Evolutionary conservation across 1,140 invertebrate genomes (phyloP).

Genomic region (Achroia grisella): DNA sequence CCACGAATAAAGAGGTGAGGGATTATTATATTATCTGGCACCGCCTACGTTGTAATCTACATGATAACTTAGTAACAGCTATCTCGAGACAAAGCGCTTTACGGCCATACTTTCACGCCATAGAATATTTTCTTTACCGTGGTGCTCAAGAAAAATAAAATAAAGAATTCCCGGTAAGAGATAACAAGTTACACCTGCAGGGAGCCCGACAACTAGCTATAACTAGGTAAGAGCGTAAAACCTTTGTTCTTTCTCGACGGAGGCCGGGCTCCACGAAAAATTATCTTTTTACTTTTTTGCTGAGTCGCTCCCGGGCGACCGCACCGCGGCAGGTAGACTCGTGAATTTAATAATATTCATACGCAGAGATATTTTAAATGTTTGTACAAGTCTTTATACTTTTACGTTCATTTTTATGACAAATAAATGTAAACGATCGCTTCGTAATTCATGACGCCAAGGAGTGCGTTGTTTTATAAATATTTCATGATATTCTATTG

Average conservation of each 20-base stretch:
- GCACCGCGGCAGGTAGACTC: slow-evolving; percentile 46
- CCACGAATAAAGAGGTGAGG: neutral
- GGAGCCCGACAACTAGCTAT: slow-evolving; percentile 51
- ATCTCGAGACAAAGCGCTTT: slow-evolving; percentile 7
- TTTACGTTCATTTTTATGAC: too few species aligned
- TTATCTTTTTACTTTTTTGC: slow-evolving; percentile 66
- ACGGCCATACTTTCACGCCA: slow-evolving; percentile 18
- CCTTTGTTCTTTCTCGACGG: slow-evolving; percentile 60
- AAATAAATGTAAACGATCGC: too few species aligned
- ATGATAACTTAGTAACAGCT: slow-evolving; percentile 2
- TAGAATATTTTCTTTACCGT: slow-evolving; percentile 16
- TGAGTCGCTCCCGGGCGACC: slow-evolving; percentile 31
- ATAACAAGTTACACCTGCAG: slow-evolving; percentile 66
- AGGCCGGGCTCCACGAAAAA: slow-evolving; percentile 48
- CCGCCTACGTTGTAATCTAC: neutral
- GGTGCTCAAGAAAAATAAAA: slow-evolving; percentile 34
- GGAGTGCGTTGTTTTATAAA: too few species aligned
- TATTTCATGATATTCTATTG: too few species aligned
- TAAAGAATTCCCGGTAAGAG: slow-evolving; percentile 47
- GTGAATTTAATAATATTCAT: slow-evolving; percentile 36
- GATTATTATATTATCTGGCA: neutral
- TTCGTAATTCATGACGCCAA: too few species aligned
- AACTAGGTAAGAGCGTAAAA: slow-evolving; percentile 52
- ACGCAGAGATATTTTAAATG: neutral
- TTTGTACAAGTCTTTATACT: neutral